Percentiles rank a stretch among this genome's conserved stretches.
Evolutionary conservation across 2,888 invertebrate species (phyloP).

Genomic region (Phlogophora meticulosa): DNA sequence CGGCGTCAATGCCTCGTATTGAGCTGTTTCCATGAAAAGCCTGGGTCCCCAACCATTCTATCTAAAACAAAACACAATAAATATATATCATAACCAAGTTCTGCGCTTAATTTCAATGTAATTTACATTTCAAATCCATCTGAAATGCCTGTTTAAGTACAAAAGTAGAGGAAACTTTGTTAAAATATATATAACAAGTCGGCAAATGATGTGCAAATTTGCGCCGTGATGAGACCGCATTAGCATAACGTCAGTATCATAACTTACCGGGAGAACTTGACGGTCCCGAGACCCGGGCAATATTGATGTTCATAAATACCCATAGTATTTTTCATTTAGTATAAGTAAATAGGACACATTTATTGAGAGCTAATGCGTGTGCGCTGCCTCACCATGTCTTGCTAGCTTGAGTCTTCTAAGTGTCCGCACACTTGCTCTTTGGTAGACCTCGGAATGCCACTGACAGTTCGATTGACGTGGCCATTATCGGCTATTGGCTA

Average conservation of each 20-base stretch:
- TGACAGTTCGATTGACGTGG: neutral
- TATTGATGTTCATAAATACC: conserved; percentile 50
- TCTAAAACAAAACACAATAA: conserved; percentile 37
- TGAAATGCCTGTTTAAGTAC: conserved; percentile 61
- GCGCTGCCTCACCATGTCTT: neutral
- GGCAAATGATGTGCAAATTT: conserved; percentile 72
- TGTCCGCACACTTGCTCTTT: neutral
- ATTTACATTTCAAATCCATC: conserved; percentile 62
- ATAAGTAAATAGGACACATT: conserved; percentile 7
- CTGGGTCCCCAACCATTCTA: neutral
- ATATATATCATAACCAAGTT: conserved; percentile 46
- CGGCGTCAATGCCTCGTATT: neutral
- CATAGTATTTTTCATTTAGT: too few species aligned
- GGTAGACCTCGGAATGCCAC: neutral
- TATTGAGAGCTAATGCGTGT: neutral
- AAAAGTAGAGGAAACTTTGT: conserved; percentile 66
- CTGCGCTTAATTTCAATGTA: conserved; percentile 51
- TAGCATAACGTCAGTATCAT: conserved; percentile 69
- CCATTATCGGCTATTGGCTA: conserved; percentile 14
- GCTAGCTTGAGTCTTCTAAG: neutral
- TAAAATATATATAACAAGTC: conserved; percentile 67
- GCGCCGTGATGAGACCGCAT: conserved; percentile 66
- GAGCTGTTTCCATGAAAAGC: neutral
- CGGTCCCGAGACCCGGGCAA: conserved; percentile 41
- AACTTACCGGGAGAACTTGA: conserved; percentile 65